Evolutionary conservation across 1,140 invertebrate species (phyloP), one percentile per base, ranked within the genome.

Genomic region (Tetramorium simillimum): DNA sequence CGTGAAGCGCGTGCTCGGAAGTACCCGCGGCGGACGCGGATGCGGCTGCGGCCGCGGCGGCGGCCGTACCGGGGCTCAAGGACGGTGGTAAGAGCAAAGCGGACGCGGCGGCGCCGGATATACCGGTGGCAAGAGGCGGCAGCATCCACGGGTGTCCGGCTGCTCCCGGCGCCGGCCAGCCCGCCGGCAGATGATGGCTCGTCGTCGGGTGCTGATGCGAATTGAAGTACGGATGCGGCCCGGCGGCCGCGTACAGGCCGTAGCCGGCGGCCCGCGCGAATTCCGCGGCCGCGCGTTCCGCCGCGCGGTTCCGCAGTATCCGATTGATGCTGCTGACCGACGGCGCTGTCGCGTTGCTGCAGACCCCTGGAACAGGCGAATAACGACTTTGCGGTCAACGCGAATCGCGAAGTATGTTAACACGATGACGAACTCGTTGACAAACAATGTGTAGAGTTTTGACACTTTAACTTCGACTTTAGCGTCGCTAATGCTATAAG

Each of bases 311-410:
- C 76, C 98, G 94, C 63, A 99, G 95, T 89, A 99, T 99, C 88
- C 98, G 96, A 94, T 99, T 99, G 92, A 99, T 99, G 87, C 98
- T 99, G 90, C 98, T 98, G 0, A 99, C 98, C 56, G 98, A 99
- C 0, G 98, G 98, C 60, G 96, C 98, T 85, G 97, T 98, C 86
- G 97, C 97, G 94, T 99, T 99, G 49, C 98, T 99, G 93, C 98
- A 99, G 14, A 99, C 98, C 62, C 97, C 97, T 97, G 95, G 0
- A 87, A 85, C 40, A 46, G 62, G 24, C 46, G 62, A n/a, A 40
- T n/a, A 7, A 14, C 65, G 33, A 78, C 56, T 69, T 46, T 49
- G 10, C 49, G 24, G 14, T 63, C 28, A 53, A 82, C 46, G 46
- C 51, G 16, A 10, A 2, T 56, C 10, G 69, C 21, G 77, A 46